These are phyloP conservation scores for Struthidea cinerea DNA, from an alignment of 2,113 vertebrate species.

Conservation along the genomic window DNA sequence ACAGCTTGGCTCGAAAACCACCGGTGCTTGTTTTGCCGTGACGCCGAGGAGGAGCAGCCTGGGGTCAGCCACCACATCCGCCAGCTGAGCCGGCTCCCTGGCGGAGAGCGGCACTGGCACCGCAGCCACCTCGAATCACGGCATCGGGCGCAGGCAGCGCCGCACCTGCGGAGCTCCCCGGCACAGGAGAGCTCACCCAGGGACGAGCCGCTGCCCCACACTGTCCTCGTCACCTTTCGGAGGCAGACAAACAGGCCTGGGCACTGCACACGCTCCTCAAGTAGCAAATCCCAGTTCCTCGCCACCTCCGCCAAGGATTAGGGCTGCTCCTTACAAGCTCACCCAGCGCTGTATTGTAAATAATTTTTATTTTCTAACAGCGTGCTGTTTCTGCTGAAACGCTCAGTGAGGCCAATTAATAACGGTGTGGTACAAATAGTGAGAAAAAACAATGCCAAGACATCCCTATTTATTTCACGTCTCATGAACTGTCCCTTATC, in stretches of 20 bases:
- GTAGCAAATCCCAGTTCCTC: neutral
- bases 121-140: neutral
- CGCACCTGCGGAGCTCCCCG: accelerated
- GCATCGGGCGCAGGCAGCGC: accelerated
- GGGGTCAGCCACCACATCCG: conserved; percentile 25
- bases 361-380: neutral
- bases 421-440: accelerated
- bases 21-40: neutral
- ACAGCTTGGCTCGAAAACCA: neutral
- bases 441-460: neutral
- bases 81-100: neutral
- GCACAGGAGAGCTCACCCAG: neutral
- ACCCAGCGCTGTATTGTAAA: accelerated
- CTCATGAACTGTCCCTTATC: neutral
- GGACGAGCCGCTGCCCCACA: accelerated
- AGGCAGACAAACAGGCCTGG: neutral
- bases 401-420: neutral
- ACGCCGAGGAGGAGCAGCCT: neutral
- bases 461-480: neutral
- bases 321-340: neutral
- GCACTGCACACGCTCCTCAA: accelerated
- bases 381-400: neutral
- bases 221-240: neutral
- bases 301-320: neutral
- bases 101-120: neutral